Base-by-base conservation (phyloP, 1,140 invertebrate genomes). In the Maniola jurtina region DNA sequence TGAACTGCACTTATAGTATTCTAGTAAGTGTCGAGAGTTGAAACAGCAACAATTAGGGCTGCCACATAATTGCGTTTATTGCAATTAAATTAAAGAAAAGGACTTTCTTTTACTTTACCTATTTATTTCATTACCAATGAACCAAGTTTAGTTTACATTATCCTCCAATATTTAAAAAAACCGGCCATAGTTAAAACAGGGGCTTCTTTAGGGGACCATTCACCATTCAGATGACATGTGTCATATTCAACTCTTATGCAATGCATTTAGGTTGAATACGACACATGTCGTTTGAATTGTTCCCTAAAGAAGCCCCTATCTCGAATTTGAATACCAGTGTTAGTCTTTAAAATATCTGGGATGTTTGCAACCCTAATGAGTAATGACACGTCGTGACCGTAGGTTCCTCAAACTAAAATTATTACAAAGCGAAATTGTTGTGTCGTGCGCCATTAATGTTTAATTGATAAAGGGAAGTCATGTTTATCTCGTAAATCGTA, bases 301-400 rank as follows among this genome's bases (percentile, higher is more conserved):
- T 38, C n/a, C n/a, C n/a, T n/a, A n/a, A n/a, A n/a, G n/a, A n/a
- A n/a, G n/a, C n/a, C n/a, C n/a, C n/a, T n/a, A n/a, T n/a, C n/a
- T n/a, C n/a, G n/a, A n/a, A n/a, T n/a, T n/a, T n/a, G n/a, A n/a
- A n/a, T n/a, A n/a, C n/a, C n/a, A n/a, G n/a, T n/a, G n/a, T n/a
- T n/a, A n/a, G n/a, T n/a, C n/a, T n/a, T n/a, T 10, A 42, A 42
- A 14, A 50, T 2, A 14, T 50, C 15, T 50, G 15, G 13, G 47
- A 14, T 7, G 8, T 25, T 57, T 35, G 35, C 34, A 57, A 34
- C 55, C 55, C 55, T 57, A 57, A 57, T 68, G 16, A 52, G 66
- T 72, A 72, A 69, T 64, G 64, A 67, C 57, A 70, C 40, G 71
- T 70, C 68, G 68, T 73, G 71, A 64, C 57, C 36, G 52, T 57